Evolutionary conservation across 1,140 invertebrate species (phyloP).

Genomic region (Papilio dardanus): DNA sequence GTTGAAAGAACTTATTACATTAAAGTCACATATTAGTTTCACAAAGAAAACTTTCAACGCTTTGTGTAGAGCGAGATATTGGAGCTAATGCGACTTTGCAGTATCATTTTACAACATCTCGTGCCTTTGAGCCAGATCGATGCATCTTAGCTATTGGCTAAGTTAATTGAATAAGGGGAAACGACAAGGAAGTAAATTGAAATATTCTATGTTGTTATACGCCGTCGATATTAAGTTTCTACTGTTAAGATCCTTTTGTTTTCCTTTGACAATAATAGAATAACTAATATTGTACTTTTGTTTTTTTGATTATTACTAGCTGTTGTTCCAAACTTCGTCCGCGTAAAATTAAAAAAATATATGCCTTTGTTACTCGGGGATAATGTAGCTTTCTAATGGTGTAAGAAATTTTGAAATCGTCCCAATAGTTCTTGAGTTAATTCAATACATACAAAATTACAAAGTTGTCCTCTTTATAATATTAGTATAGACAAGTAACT

Average conservation of each 20-base stretch:
- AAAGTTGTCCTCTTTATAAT: too few species aligned
- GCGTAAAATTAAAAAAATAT: too few species aligned
- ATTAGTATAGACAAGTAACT: too few species aligned
- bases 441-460: too few species aligned
- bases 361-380: too few species aligned
- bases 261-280: slow-evolving; percentile 4
- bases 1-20: neutral
- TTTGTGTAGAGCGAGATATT: slow-evolving; percentile 19
- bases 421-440: too few species aligned
- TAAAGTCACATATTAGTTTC: slow-evolving; percentile 6
- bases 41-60: neutral
- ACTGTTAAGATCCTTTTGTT: neutral
- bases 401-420: too few species aligned
- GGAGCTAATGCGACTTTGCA: slow-evolving; percentile 14
- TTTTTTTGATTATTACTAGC: too few species aligned
- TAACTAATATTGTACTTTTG: slow-evolving; percentile 2
- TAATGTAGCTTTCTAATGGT: too few species aligned
- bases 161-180: slow-evolving; percentile 27
- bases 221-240: neutral
- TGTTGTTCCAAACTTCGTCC: too few species aligned
- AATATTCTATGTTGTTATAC: slow-evolving; percentile 1
- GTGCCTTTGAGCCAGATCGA: slow-evolving; percentile 37
- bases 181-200: neutral
- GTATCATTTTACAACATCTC: slow-evolving; percentile 34
- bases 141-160: slow-evolving; percentile 39